Conservation (phyloP, 1,140 invertebrate genomes). For the Diorhabda sublineata region DNA sequence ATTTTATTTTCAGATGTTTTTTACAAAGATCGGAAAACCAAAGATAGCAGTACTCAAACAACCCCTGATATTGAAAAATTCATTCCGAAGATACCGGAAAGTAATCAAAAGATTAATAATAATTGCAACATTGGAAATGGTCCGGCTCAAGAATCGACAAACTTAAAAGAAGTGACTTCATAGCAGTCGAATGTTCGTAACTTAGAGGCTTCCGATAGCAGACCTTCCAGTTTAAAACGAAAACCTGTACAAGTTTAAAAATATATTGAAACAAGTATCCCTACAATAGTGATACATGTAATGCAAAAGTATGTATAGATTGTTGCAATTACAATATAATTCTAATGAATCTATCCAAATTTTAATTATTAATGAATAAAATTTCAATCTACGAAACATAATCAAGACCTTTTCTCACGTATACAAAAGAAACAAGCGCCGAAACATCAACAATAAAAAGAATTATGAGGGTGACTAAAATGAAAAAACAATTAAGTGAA, state of each 20-base stretch:
- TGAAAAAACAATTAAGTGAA: no score
- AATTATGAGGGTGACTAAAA: no score
- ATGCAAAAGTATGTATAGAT: no score
- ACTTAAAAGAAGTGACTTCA: conserved; percentile 41
- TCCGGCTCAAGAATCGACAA: conserved; percentile 27
- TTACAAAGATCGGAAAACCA: conserved; percentile 25
- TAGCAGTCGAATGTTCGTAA: conserved; percentile 38
- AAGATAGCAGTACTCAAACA: conserved; percentile 42
- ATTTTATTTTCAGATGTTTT: conserved; percentile 6
- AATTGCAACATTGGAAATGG: conserved; percentile 43
- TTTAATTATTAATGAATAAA: no score
- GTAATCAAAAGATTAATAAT: conserved; percentile 40
- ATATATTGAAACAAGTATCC: no score
- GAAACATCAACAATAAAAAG: no score
- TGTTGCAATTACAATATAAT: no score
- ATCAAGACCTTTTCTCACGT: no score
- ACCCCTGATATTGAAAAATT: conserved; percentile 26
- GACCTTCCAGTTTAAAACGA: conserved; percentile 43
- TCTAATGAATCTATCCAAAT: no score
- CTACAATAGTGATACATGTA: no score
- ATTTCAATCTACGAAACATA: no score
- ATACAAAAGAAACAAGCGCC: no score
- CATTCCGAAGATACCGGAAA: conserved; percentile 27
- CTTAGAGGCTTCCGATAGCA: conserved; percentile 20
- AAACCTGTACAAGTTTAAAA: conserved; percentile 36